phyloP scores from a whole-genome alignment of 1,140 invertebrate genomes.

The Drosophila nigromelanica region DNA sequence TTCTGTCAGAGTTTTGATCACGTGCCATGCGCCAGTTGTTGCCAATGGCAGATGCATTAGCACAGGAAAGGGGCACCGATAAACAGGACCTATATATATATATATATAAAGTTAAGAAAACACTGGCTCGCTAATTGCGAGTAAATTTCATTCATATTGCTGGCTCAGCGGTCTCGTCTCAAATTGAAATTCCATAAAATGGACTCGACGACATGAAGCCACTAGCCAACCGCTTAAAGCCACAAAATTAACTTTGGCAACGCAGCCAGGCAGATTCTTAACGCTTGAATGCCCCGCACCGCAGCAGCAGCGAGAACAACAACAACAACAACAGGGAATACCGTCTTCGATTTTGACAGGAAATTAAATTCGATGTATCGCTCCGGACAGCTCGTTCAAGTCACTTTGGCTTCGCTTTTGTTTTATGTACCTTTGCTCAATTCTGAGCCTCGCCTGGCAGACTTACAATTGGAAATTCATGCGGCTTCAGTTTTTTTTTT shows the following conservation, averaged over 20 bases:
- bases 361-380: constrained; percentile 82
- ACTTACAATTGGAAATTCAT: constrained; percentile 73
- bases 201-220: constrained; percentile 13
- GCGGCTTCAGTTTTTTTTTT: constrained; percentile 67
- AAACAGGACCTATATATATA: background rate
- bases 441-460: constrained; percentile 18
- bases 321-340: constrained; percentile 23
- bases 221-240: constrained; percentile 48
- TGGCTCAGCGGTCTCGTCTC: constrained; percentile 1
- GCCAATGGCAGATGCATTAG: constrained; percentile 36
- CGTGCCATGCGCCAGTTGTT: constrained; percentile 77
- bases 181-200: constrained; percentile 65
- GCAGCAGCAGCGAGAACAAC: constrained; percentile 37
- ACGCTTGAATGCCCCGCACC: constrained; percentile 68
- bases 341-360: constrained; percentile 75
- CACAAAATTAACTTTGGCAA: constrained; percentile 75
- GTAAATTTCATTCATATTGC: constrained; percentile 68
- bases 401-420: constrained; percentile 59
- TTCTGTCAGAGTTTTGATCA: constrained; percentile 55
- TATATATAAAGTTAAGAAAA: background rate
- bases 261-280: constrained; percentile 56
- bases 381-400: constrained; percentile 35
- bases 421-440: constrained; percentile 53
- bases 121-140: constrained; percentile 58
- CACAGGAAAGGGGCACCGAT: background rate